These are phyloP conservation scores for Hemibates koningsi DNA, from an alignment of 2,113 vertebrate species.

Conservation along the genomic window DNA sequence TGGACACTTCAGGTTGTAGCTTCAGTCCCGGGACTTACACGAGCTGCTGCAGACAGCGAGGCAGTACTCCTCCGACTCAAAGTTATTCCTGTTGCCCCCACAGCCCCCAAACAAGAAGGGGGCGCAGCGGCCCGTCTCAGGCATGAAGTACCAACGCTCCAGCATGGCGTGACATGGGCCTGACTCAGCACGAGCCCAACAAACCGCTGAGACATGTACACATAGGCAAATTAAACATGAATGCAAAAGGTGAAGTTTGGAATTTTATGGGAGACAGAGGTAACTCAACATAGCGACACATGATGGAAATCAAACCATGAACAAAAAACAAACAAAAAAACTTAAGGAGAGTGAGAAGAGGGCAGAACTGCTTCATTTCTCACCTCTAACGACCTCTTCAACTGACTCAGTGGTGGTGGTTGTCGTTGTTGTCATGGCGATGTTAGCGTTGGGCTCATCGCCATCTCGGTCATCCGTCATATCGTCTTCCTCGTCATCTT, in stretches of 20 bases:
- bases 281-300: background rate
- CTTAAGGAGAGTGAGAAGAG: background rate
- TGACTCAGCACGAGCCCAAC: constrained; percentile 90
- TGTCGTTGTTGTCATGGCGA: constrained; percentile 92
- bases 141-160: constrained; percentile 94
- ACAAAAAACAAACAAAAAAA: background rate
- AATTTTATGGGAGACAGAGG: background rate
- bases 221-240: constrained; percentile 25
- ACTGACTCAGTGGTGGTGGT: constrained; percentile 95
- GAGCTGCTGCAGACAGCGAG: constrained; percentile 95
- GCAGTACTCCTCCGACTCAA: constrained; percentile 98
- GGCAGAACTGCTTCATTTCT: background rate
- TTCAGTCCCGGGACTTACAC: constrained; percentile 78
- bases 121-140: constrained; percentile 81
- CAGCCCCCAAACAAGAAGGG: constrained; percentile 98
- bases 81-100: constrained; percentile 99
- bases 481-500: constrained; percentile 74
- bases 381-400: constrained; percentile 96
- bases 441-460: constrained; percentile 80
- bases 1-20: constrained; percentile 1
- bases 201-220: constrained; percentile 81
- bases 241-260: background rate
- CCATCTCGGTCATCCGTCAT: constrained; percentile 79
- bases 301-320: background rate
- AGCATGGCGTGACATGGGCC: constrained; percentile 90